Base-by-base conservation (phyloP, 1,140 invertebrate genomes). In the Lutraria rhynchaena region DNA sequence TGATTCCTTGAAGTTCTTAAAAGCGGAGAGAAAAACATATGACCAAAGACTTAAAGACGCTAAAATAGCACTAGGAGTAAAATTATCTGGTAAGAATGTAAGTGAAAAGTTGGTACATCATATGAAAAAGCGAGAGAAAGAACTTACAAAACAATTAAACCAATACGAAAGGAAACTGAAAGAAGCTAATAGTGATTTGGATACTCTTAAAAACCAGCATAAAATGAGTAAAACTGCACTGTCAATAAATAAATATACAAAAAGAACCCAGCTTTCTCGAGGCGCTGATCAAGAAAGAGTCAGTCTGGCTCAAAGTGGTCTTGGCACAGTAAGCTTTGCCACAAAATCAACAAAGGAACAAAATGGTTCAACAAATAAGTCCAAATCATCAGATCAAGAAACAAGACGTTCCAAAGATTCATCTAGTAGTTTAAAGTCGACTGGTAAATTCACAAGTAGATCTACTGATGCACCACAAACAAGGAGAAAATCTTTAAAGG, bases 201-300 rank as follows among this genome's bases (percentile, higher is more conserved):
- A 80, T 24, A 55, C 57, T 46, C 37, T 80, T 9, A 69, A 70
- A 67, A 80, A 80, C 49, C 76, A 80, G 51, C 63, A 80, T 35
- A 80, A 80, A 60, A 80, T 80, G 76, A 80, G 63, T 29, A 80
- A 80, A 29, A 80, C 76, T 17, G 76, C 76, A 15, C 44, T 70
- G 61, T 80, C 76, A 27, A 80, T 80, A 27, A 80, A 80, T 33
- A 70, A 70, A 55, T 80, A 80, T 53, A 80, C 76, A 60, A 69
- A 33, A 57, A 69, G 76, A 44, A 70, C 33, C 33, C 61, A 46
- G 29, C 29, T 19, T 15, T 65, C 60, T 15, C 27, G 9, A 35
- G 63, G 75, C 15, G n/a, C 44, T n/a, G 46, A 58, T 0, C 33
- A 29, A 11, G 60, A 24, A 2, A 44, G 29, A 27, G 27, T 70